These are phyloP conservation scores for Urocolius indicus DNA, from an alignment of 2,113 vertebrate genomes.

Conservation along the genomic window DNA sequence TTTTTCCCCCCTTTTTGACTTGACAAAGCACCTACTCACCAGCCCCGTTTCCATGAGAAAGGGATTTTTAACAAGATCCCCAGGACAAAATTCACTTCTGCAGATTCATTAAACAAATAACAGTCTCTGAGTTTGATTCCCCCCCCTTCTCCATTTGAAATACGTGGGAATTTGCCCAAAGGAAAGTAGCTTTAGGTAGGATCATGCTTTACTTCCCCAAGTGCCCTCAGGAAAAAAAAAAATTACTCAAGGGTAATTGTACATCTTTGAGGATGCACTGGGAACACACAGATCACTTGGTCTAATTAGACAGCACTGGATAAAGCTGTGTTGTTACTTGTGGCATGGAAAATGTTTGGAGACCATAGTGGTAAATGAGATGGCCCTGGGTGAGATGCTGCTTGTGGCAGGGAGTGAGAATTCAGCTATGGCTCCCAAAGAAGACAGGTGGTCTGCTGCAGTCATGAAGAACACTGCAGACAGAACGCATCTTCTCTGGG, in stretches of 20 bases:
- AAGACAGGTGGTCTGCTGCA: neutral
- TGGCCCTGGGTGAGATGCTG: neutral
- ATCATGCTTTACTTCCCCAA: neutral
- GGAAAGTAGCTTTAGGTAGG: neutral
- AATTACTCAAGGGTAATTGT: conserved; percentile 13
- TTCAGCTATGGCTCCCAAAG: neutral
- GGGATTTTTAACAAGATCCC: neutral
- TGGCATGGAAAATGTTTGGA: neutral
- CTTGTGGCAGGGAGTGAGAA: neutral
- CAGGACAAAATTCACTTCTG: conserved; percentile 6
- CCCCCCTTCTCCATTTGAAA: neutral
- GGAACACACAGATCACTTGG: neutral
- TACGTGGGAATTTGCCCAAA: conserved; percentile 31
- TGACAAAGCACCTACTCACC: conserved; percentile 24
- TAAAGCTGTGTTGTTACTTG: neutral
- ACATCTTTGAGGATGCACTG: neutral
- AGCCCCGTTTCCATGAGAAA: conserved; percentile 10
- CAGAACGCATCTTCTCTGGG: neutral
- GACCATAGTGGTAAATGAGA: neutral
- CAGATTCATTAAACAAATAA: conserved; percentile 25
- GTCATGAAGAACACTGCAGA: neutral
- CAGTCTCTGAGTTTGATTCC: neutral
- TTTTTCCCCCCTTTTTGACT: neutral
- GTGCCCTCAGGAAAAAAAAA: neutral
- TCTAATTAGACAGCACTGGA: neutral